Evolutionary conservation across 2,797 vertebrate genomes (phyloP).

Genomic region (Staurois parvus): DNA sequence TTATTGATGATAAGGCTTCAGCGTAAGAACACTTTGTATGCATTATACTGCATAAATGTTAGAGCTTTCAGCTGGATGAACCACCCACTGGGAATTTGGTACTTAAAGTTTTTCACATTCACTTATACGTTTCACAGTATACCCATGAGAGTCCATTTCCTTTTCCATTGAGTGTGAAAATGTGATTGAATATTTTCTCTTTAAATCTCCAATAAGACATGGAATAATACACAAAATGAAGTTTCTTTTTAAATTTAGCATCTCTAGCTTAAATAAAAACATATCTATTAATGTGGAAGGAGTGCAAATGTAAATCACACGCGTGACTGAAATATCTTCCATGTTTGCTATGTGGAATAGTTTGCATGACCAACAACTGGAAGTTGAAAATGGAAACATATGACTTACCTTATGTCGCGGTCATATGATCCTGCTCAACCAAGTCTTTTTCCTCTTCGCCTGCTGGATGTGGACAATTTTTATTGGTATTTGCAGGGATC

Average conservation of each 20-base stretch:
- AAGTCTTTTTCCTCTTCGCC: too few relatives aligned
- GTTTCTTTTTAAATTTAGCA: not conserved
- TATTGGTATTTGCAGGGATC: too few relatives aligned
- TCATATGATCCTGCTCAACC: too few relatives aligned
- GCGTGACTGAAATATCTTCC: not conserved
- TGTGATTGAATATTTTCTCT: not conserved
- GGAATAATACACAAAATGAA: not conserved
- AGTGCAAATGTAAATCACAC: not conserved
- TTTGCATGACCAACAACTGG: too few relatives aligned
- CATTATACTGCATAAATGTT: not conserved
- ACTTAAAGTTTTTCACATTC: not conserved
- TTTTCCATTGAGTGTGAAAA: not conserved
- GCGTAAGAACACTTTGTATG: not conserved
- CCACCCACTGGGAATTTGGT: not conserved
- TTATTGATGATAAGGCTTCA: not conserved
- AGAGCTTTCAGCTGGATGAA: not conserved
- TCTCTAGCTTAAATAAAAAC: not conserved
- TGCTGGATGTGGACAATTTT: too few relatives aligned
- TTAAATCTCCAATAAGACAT: not conserved
- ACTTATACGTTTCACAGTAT: not conserved
- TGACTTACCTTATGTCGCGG: too few relatives aligned
- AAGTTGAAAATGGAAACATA: too few relatives aligned
- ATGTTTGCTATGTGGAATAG: too few relatives aligned
- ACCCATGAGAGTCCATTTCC: not conserved
- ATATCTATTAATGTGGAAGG: not conserved